Conservation (phyloP, 2,113 vertebrate genomes). For the Actinemys pallida region DNA sequence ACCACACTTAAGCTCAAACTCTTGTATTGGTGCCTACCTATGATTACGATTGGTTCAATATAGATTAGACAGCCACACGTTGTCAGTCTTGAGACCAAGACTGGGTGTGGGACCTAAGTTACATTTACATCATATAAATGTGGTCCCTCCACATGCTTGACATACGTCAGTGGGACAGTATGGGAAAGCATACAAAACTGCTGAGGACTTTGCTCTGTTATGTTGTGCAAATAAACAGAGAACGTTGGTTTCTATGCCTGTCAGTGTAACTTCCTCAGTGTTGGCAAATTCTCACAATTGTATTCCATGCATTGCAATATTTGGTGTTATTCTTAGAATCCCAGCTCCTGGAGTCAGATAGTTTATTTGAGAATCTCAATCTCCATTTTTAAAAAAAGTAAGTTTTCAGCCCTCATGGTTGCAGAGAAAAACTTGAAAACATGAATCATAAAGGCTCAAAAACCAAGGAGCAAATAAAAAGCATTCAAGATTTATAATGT, state of each 20-base stretch:
- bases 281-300: background rate
- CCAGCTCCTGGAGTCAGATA: background rate
- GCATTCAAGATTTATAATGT: background rate
- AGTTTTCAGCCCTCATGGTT: background rate
- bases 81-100: background rate
- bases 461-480: background rate
- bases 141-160: background rate
- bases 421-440: slow-evolving; percentile 9
- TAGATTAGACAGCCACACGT: background rate
- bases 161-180: background rate
- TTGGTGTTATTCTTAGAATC: background rate
- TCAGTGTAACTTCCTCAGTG: background rate
- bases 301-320: background rate
- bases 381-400: background rate
- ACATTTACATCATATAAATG: background rate
- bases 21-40: fast-evolving
- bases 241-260: background rate
- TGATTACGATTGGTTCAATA: background rate
- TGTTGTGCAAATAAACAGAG: background rate
- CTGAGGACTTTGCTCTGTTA: background rate
- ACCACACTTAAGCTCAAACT: fast-evolving
- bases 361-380: background rate
- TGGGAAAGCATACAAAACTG: background rate
- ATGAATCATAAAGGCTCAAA: background rate
- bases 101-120: background rate